Base-by-base conservation (phyloP, 2,113 vertebrate genomes). In the Otolemur garnettii region DNA sequence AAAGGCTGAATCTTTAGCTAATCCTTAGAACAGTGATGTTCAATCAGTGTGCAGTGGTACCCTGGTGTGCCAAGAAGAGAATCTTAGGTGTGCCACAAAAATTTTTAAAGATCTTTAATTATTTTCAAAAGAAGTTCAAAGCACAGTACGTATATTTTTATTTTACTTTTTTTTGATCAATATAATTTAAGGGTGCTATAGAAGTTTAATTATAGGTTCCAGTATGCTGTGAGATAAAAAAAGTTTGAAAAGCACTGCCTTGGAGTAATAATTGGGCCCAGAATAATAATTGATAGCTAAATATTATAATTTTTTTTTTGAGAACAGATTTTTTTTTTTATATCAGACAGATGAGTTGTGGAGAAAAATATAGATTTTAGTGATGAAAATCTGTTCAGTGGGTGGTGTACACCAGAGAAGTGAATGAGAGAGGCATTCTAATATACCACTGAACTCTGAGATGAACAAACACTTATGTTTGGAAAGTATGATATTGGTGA, bases 281-380 rank as follows among this genome's bases (percentile, higher is more conserved):
- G 71, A 79, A 79, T 96, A 79, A 79, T 96, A 97, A 78, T 92
- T 92, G 55, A 53, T 92, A 85, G n/a, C 57, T 66, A 79, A 89
- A 60, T 82, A 74, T 24, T 93, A 14, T 90, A 59, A 50, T 50
- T 91, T 95, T 86, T 21, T 82, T 88, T 90, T 92, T 66, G 60
- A 90, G 50, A 90, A 38, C 33, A 75, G 14, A 33, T 83, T 84
- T 93, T 91, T 55, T 55, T 59, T 91, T 30, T 64, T 59, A 89
- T 19, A 55, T 75, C 57, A 50, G 45, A 13, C 13, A 79, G 7
- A 45, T 88, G 68, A 64, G 62, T 93, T 24, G 45, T 57, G 45
- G 80, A 45, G 35, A 38, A 84, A 5, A 69, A 84, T 3, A 69
- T 64, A 64, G 21, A 72, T 91, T 74, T 97, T 62, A 87, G 14